phyloP scores from a whole-genome alignment of 2,113 vertebrate species.

The Corythaeola cristata region DNA sequence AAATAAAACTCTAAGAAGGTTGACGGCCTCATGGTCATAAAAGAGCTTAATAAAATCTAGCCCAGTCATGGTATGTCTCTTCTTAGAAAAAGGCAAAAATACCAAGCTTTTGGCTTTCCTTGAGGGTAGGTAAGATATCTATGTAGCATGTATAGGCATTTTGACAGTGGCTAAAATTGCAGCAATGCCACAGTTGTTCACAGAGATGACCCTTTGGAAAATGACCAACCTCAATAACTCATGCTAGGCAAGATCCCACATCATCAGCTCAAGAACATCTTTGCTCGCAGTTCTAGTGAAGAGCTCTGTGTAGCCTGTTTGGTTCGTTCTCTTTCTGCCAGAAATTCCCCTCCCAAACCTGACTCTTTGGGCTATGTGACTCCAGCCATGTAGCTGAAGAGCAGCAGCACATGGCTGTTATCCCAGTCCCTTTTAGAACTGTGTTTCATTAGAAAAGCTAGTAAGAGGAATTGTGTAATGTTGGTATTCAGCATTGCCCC shows the following conservation, averaged over 20 bases:
- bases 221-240: not conserved
- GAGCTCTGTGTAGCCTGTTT: not conserved
- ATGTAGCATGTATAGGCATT: not conserved
- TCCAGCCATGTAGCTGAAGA: not conserved
- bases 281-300: not conserved
- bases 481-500: not conserved
- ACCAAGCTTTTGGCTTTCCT: not conserved
- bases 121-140: not conserved
- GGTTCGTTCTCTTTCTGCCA: not conserved
- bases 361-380: not conserved
- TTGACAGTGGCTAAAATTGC: not conserved
- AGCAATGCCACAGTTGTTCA: not conserved
- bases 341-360: not conserved
- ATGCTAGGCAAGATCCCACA: not conserved
- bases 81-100: not conserved
- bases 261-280: not conserved
- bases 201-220: not conserved
- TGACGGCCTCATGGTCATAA: not conserved
- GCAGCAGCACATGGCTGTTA: not conserved
- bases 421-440: not conserved
- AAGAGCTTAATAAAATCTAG: not conserved
- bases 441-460: not conserved
- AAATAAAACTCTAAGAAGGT: not conserved
- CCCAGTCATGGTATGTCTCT: not conserved
- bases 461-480: not conserved